Percentiles rank a stretch among this genome's conserved stretches.
These are phyloP conservation scores for Lithophane socia DNA, from an alignment of 2,888 invertebrate genomes.

Conservation along the genomic window DNA sequence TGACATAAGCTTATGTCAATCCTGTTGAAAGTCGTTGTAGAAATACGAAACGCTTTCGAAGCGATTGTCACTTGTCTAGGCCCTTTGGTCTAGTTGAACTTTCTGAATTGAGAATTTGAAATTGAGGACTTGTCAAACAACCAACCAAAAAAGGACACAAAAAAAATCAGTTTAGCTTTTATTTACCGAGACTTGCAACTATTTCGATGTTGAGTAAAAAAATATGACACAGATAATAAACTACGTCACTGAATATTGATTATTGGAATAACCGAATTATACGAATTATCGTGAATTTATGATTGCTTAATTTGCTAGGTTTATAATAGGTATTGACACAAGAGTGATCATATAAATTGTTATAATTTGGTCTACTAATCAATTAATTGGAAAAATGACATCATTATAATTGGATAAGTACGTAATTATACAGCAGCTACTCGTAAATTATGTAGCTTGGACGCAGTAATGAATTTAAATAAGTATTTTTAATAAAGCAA, in stretches of 20 bases:
- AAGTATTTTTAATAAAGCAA: not conserved
- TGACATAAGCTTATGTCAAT: no score
- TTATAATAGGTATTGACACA: conserved; percentile 29
- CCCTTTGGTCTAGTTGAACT: not conserved
- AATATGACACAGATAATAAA: not conserved
- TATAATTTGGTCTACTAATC: conserved; percentile 7
- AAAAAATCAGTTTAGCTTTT: not conserved
- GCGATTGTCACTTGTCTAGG: no score
- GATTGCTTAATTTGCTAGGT: conserved; percentile 36
- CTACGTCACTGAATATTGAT: conserved; percentile 11
- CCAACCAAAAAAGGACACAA: not conserved
- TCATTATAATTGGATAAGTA: conserved; percentile 12
- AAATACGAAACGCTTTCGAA: no score
- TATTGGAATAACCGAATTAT: conserved; percentile 17
- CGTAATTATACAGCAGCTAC: conserved; percentile 34
- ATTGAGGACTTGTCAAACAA: not conserved
- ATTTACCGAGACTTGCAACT: not conserved
- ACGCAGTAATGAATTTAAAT: not conserved
- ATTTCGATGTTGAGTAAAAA: not conserved
- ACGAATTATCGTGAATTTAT: conserved; percentile 23
- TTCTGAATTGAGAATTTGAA: not conserved
- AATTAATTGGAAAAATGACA: conserved; percentile 34
- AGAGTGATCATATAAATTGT: conserved; percentile 9
- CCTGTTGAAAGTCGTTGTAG: no score
- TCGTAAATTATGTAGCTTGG: not conserved